Evolutionary conservation across 2,888 invertebrate genomes (phyloP).

Genomic region (Aleiodes alternator): DNA sequence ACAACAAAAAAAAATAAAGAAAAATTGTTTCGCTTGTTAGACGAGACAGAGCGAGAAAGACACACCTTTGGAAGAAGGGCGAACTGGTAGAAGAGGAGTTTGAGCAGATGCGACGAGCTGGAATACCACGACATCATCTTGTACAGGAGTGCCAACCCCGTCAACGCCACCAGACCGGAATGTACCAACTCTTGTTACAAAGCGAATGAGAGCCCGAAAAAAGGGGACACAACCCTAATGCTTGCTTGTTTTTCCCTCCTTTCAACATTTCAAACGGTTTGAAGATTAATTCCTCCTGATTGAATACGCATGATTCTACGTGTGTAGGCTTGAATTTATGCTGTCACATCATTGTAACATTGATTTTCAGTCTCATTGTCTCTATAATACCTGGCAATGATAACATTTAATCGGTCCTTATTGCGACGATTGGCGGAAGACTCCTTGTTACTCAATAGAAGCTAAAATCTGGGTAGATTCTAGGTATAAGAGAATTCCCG

Average conservation of each 20-base stretch:
- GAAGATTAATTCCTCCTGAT: conserved; percentile 43
- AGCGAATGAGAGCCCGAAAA: conserved; percentile 8
- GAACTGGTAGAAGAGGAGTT: conserved; percentile 46
- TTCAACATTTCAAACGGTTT: conserved; percentile 29
- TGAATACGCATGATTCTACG: conserved; percentile 26
- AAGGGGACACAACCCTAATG: conserved; percentile 13
- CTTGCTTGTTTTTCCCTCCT: conserved; percentile 25
- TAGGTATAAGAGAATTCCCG: not conserved
- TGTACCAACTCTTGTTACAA: conserved; percentile 38
- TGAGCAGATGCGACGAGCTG: conserved; percentile 53
- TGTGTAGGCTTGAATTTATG: conserved; percentile 37
- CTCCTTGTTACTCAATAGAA: not conserved
- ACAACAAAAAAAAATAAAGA: conserved; percentile 26
- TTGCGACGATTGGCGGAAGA: not conserved
- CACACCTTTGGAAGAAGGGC: not conserved
- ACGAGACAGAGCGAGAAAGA: conserved; percentile 38
- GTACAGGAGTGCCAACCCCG: conserved; percentile 57
- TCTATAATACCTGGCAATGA: conserved; percentile 5
- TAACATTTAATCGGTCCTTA: not conserved
- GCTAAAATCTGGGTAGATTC: not conserved
- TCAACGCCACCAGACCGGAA: conserved; percentile 51
- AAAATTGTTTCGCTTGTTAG: too few species aligned
- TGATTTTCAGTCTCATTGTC: conserved; percentile 10
- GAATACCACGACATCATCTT: conserved; percentile 57
- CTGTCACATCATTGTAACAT: conserved; percentile 4